phyloP scores from a whole-genome alignment of 1,140 invertebrate species.

The Venustaconcha ellipsiformis region DNA sequence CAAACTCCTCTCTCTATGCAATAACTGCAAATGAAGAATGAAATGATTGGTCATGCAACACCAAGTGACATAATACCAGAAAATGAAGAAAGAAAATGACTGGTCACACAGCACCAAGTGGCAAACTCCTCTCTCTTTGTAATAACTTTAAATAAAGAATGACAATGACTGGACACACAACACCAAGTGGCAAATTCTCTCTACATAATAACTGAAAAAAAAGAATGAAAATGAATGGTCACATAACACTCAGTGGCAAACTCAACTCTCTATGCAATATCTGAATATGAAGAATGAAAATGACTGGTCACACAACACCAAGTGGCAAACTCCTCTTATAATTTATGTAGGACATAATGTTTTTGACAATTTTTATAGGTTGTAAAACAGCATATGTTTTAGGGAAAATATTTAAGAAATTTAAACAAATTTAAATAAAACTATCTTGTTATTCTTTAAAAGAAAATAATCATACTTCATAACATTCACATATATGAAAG shows the following conservation, averaged over 20 bases:
- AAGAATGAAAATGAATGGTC: background rate
- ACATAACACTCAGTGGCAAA: background rate
- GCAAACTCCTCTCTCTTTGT: constrained; percentile 96
- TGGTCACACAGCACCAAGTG: constrained; percentile 95
- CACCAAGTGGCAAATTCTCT: constrained; percentile 95
- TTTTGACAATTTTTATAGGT: too few relatives aligned
- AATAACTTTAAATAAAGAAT: constrained; percentile 72
- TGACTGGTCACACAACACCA: background rate
- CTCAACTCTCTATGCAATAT: constrained; percentile 95
- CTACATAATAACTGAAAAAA: constrained; percentile 83
- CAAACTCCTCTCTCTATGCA: constrained; percentile 96
- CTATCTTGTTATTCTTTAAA: too few relatives aligned
- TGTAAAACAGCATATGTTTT: too few relatives aligned
- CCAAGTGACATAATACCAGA: background rate
- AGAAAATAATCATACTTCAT: too few relatives aligned
- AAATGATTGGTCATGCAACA: background rate
- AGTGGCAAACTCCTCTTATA: too few relatives aligned
- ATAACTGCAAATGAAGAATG: constrained; percentile 80
- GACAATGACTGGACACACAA: constrained; percentile 94
- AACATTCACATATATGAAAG: too few relatives aligned
- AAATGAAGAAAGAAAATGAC: constrained; percentile 79
- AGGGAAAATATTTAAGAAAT: too few relatives aligned
- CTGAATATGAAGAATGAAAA: constrained; percentile 72
- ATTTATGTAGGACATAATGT: too few relatives aligned
- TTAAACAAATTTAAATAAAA: too few relatives aligned